A percentile compares a stretch with the other conserved stretches of the same genome.
These are phyloP conservation scores for Meghimatium bilineatum DNA, from an alignment of 2,888 invertebrate genomes.

Conservation along the genomic window DNA sequence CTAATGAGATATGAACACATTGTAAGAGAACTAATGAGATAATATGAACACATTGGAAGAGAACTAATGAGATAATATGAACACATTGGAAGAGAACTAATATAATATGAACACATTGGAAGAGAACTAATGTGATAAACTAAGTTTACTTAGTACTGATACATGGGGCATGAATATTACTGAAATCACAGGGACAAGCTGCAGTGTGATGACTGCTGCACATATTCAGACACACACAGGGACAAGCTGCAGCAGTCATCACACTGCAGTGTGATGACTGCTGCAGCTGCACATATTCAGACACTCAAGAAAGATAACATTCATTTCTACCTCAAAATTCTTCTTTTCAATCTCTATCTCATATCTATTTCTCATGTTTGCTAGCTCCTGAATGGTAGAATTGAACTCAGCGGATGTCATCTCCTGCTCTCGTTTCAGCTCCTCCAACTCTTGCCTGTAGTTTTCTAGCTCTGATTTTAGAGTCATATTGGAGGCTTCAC, in stretches of 20 bases:
- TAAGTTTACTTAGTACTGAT: too few relatives aligned
- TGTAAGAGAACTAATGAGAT: background rate
- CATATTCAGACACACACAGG: too few relatives aligned
- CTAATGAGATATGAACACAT: background rate
- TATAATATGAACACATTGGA: background rate
- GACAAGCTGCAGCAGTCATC: too few relatives aligned
- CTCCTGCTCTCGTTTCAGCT: slow-evolving; percentile 40
- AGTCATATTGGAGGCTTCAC: slow-evolving; percentile 31
- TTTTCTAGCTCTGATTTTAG: slow-evolving; percentile 46
- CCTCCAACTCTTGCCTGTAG: slow-evolving; percentile 48
- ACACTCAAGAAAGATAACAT: background rate
- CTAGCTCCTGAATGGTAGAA: slow-evolving; percentile 13
- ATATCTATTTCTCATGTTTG: slow-evolving; percentile 5
- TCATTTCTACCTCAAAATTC: slow-evolving; percentile 43
- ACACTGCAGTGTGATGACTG: too few relatives aligned
- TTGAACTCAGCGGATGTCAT: background rate
- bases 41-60: background rate
- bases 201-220: too few relatives aligned
- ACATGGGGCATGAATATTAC: too few relatives aligned
- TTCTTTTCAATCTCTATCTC: slow-evolving; percentile 32
- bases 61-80: background rate
- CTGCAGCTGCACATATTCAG: too few relatives aligned
- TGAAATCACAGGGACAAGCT: too few relatives aligned
- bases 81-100: background rate
- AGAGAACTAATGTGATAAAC: background rate